Evolutionary conservation across 2,113 vertebrate genomes (phyloP), one percentile per base, ranked within the genome.

Genomic region (Ceyx cyanopectus): DNA sequence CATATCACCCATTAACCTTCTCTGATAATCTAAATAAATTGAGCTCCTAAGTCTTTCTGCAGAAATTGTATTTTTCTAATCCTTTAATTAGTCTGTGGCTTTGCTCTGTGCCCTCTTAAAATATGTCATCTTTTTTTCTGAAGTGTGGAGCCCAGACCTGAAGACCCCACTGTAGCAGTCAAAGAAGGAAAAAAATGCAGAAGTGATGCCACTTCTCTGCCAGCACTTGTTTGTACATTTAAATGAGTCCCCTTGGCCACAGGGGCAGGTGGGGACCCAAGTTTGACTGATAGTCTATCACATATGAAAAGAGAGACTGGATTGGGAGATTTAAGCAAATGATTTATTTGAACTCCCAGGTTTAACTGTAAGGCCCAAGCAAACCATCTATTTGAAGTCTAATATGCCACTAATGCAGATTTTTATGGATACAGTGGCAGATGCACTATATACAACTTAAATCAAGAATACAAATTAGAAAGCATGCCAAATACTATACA

Each of bases 1-100:
- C 81, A 18, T 45, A 87, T 89, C 66, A 89, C 32, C 74, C 37
- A 61, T 84, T 91, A 95, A 89, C 89, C 81, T 92, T 87, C 70
- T 76, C 86, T 65, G 84, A 79, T 81, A 82, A 76, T 75, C 84
- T 79, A 93, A 94, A 93, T 69, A 93, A 91, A 92, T 30, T 72
- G 50, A 73, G 57, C 54, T 90, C 77, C 73, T 85, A 79, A 72
- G 58, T 23, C 76, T 86, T 83, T 62, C 89, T 51, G 68, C 50
- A 89, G 65, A 78, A 88, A 91, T 29, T 3, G 0, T 65, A 61
- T 89, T 89, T 91, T 96, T 73, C 74, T 79, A 91, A 94, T 92
- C 54, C 81, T 81, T 87, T 89, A 91, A 94, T 93, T 87, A 93
- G 66, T 32, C 53, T 14, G 66, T 50, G 50, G 24, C 61, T 69